Evolutionary conservation across 2,113 vertebrate genomes (phyloP).

Genomic region (Mobula birostris): DNA sequence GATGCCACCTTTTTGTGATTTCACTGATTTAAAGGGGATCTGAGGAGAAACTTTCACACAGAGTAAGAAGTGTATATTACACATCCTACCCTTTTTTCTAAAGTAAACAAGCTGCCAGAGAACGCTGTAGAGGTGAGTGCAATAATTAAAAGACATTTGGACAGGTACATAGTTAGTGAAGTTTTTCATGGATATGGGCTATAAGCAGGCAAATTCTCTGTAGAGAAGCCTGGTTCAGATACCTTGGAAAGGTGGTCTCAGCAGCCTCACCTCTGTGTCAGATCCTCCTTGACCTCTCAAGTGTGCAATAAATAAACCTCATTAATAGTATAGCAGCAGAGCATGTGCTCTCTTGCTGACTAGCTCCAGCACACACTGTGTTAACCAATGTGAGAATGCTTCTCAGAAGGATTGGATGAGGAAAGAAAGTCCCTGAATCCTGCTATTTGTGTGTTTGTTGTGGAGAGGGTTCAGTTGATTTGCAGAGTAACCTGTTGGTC

Average conservation of each 20-base stretch:
- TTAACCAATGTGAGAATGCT: background rate
- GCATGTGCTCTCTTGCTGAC: background rate
- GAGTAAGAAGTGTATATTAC: too few species aligned
- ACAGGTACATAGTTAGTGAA: too few species aligned
- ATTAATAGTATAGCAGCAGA: background rate
- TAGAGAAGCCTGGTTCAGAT: background rate
- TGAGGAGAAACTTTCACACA: too few species aligned
- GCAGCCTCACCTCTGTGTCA: background rate
- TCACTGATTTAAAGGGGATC: too few species aligned
- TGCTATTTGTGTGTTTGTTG: background rate
- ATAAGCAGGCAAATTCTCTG: background rate
- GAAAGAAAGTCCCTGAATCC: background rate
- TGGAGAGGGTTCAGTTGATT: background rate
- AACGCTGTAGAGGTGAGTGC: too few species aligned
- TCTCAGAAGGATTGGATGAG: background rate
- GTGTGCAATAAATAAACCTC: background rate
- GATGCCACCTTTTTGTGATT: too few species aligned
- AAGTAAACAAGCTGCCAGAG: too few species aligned
- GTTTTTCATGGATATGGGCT: too few species aligned
- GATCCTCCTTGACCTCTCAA: too few species aligned
- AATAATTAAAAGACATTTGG: too few species aligned
- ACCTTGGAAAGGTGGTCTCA: background rate
- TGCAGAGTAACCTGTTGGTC: background rate
- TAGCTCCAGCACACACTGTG: background rate
- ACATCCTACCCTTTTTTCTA: too few species aligned